Evolutionary conservation across 2,113 vertebrate species (phyloP).

Genomic region (Anarhynchus alexandrinus): DNA sequence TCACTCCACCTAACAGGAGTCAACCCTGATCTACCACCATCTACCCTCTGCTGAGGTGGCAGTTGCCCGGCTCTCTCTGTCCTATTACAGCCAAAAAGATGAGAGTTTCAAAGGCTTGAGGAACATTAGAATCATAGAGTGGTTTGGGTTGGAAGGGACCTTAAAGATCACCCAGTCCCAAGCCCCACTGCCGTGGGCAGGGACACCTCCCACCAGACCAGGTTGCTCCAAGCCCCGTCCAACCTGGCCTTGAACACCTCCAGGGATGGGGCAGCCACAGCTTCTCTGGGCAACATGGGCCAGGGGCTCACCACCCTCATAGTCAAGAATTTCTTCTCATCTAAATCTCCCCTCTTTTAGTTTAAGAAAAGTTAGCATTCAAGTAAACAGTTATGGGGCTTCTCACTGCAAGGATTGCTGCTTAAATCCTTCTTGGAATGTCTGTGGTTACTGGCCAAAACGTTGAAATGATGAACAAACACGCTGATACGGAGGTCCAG

Average conservation of each 20-base stretch:
- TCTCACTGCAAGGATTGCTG: background rate
- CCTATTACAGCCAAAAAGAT: background rate
- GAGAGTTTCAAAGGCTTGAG: background rate
- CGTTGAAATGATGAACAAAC: background rate
- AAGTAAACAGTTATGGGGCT: background rate
- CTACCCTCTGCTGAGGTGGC: background rate
- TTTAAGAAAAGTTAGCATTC: background rate
- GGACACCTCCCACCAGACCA: background rate
- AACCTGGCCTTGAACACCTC: background rate
- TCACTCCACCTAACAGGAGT: background rate
- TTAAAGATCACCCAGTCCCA: background rate
- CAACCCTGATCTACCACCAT: background rate
- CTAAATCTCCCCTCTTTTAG: background rate
- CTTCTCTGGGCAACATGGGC: background rate
- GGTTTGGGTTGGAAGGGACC: background rate
- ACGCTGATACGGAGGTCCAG: fast-evolving
- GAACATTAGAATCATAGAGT: background rate
- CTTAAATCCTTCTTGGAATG: background rate
- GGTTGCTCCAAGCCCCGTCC: background rate
- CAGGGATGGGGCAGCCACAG: background rate
- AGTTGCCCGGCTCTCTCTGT: background rate
- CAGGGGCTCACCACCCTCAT: background rate
- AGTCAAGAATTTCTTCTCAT: background rate
- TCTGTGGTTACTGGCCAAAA: background rate
- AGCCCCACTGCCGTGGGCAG: background rate